Conservation (phyloP, 2,888 invertebrate genomes). For the Celastrina argiolus region DNA sequence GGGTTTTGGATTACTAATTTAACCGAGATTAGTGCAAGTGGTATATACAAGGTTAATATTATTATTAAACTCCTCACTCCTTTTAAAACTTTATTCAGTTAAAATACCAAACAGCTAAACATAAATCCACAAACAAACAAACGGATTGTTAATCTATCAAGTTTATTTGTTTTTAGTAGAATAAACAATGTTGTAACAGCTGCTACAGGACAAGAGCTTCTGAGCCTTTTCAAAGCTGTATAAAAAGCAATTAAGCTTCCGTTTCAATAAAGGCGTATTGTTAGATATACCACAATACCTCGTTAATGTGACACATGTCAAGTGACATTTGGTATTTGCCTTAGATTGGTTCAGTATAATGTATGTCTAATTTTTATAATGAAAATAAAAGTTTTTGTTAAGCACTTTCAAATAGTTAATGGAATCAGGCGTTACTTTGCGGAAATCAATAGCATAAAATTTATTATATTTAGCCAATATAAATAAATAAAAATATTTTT, state of each 20-base stretch:
- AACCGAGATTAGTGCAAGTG: no score
- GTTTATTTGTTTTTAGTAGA: background rate
- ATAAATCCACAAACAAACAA: background rate
- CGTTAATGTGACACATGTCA: background rate
- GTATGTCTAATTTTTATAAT: no score
- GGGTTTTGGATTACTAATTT: no score
- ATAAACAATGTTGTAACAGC: conserved; percentile 15
- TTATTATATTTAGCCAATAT: no score
- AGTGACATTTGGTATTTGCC: background rate
- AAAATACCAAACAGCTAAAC: background rate
- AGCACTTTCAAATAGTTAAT: no score
- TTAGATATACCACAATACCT: background rate
- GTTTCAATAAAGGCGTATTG: conserved; percentile 12
- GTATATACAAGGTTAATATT: background rate
- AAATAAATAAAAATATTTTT: no score
- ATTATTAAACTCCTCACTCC: background rate
- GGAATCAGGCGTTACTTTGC: no score
- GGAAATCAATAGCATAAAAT: no score
- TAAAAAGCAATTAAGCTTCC: conserved; percentile 18
- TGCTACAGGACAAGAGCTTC: background rate
- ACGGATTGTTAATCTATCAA: background rate
- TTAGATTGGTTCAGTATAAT: background rate
- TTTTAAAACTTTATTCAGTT: background rate
- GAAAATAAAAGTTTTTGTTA: no score
- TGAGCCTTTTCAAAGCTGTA: conserved; percentile 7